Conservation (phyloP, 1,140 invertebrate species). For the Pinna nobilis region DNA sequence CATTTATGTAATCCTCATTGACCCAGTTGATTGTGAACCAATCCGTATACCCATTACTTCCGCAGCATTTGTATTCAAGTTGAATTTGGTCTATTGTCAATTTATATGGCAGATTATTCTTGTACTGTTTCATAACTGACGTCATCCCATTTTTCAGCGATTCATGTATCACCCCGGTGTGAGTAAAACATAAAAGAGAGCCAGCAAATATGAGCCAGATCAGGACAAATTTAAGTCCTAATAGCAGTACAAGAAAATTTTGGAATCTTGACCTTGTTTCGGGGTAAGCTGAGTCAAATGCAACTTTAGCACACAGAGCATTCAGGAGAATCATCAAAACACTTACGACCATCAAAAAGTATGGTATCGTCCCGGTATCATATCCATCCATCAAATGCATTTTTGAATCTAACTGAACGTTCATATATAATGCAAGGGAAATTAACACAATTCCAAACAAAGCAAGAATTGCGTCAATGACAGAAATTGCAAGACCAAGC, state of each 20-base stretch:
- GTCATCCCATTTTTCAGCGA: constrained; percentile 31
- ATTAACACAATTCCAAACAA: constrained; percentile 18
- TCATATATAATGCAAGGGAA: constrained; percentile 24
- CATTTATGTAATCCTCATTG: constrained; percentile 37
- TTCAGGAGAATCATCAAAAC: constrained; percentile 27
- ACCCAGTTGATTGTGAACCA: constrained; percentile 49
- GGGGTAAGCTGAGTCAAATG: constrained; percentile 25
- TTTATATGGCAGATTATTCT: constrained; percentile 31
- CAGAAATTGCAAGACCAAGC: constrained; percentile 13
- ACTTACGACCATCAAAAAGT: constrained; percentile 33
- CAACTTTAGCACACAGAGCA: constrained; percentile 19
- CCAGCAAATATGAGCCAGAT: constrained; percentile 37
- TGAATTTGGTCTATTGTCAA: constrained; percentile 43
- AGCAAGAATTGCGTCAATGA: constrained; percentile 12
- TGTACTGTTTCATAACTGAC: constrained; percentile 39
- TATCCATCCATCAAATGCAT: constrained; percentile 34
- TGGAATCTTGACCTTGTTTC: constrained; percentile 30
- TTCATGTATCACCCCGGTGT: constrained; percentile 26
- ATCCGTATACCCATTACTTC: constrained; percentile 36
- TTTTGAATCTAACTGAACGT: constrained; percentile 31
- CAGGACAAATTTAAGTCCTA: constrained; percentile 28
- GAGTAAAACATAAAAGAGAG: constrained; percentile 39
- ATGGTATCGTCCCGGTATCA: constrained; percentile 29
- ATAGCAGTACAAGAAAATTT: constrained; percentile 28
- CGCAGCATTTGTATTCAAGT: constrained; percentile 48